Evolutionary conservation across 1,140 invertebrate species (phyloP).

Genomic region (Ips nitidus): DNA sequence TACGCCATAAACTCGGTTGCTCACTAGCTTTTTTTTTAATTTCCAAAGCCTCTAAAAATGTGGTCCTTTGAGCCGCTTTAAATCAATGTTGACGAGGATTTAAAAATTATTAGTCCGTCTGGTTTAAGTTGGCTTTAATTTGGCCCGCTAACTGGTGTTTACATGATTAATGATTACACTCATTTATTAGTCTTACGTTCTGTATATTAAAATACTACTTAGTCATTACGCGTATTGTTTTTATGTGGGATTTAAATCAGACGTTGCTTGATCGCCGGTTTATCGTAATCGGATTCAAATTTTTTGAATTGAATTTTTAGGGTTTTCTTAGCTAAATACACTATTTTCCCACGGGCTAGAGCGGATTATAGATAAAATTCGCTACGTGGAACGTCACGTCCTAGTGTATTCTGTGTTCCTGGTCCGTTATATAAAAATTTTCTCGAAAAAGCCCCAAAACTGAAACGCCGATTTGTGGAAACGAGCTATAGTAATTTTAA

Average conservation of each 20-base stretch:
- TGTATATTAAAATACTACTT: constrained; percentile 1
- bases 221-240: constrained; percentile 9
- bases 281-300: no score
- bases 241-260: background rate
- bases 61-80: background rate
- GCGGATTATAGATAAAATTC: constrained; percentile 23
- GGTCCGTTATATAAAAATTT: constrained; percentile 52
- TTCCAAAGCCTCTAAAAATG: background rate
- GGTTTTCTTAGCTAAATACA: no score
- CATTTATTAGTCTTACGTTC: constrained; percentile 3
- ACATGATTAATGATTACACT: constrained; percentile 23
- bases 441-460: constrained; percentile 50
- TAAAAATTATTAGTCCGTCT: constrained; percentile 4
- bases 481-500: constrained; percentile 43
- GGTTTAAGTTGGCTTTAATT: background rate
- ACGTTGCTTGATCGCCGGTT: background rate
- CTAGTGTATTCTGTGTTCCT: constrained; percentile 43
- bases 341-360: constrained; percentile 1
- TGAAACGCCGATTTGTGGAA: constrained; percentile 43
- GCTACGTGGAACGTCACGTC: constrained; percentile 24
- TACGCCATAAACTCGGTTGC: background rate
- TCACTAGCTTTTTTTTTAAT: background rate
- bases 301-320: no score
- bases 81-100: constrained; percentile 9
- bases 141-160: background rate